phyloP scores from a whole-genome alignment of 2,888 invertebrate genomes.

The Muschampia plurimacula region DNA sequence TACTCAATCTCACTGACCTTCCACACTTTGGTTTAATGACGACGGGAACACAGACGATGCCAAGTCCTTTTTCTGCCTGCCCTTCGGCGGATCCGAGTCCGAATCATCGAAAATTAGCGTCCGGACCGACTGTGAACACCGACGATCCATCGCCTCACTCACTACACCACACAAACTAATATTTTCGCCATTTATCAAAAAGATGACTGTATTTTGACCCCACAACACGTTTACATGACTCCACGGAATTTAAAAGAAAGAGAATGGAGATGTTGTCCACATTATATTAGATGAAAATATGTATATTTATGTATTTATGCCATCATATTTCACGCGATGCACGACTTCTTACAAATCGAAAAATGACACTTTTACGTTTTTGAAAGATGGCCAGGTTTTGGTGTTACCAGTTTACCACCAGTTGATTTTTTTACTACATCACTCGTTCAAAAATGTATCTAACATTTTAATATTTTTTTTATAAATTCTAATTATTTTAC shows the following conservation, averaged over 20 bases:
- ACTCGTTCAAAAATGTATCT: constrained; percentile 19
- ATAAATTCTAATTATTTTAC: too few relatives aligned
- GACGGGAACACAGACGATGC: constrained; percentile 66
- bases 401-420: constrained; percentile 43
- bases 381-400: constrained; percentile 47
- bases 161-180: constrained; percentile 74
- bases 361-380: constrained; percentile 60
- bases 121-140: constrained; percentile 90
- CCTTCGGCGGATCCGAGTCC: constrained; percentile 83
- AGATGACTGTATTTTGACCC: constrained; percentile 50
- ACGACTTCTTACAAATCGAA: constrained; percentile 68
- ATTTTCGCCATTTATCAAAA: constrained; percentile 75
- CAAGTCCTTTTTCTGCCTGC: constrained; percentile 73
- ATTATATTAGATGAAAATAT: constrained; percentile 43
- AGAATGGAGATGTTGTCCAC: constrained; percentile 36
- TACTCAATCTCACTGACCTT: constrained; percentile 66
- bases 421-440: neutral
- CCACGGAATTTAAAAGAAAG: constrained; percentile 40
- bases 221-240: constrained; percentile 57
- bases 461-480: too few relatives aligned
- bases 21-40: constrained; percentile 76
- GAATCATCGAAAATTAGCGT: constrained; percentile 91
- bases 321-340: constrained; percentile 71
- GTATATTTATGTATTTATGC: constrained; percentile 59
- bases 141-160: constrained; percentile 81